Conservation (phyloP, 2,888 invertebrate species). For the Latheticus oryzae region DNA sequence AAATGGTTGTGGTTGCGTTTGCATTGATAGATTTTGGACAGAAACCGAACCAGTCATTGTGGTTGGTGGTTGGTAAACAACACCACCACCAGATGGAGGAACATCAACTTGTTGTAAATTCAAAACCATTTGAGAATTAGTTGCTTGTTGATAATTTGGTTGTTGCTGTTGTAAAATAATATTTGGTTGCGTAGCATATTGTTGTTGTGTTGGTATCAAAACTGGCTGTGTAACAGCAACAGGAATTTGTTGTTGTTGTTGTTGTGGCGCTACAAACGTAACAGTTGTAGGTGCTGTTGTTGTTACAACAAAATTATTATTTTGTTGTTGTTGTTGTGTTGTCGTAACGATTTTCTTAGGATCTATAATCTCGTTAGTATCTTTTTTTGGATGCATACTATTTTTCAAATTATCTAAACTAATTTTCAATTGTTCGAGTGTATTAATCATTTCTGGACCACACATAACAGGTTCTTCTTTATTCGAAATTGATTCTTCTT, state of each 20-base stretch:
- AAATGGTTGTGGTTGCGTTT: slow-evolving; percentile 43
- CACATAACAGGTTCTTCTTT: slow-evolving; percentile 62
- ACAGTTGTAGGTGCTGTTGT: slow-evolving; percentile 38
- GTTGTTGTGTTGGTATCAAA: slow-evolving; percentile 38
- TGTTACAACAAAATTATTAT: no score
- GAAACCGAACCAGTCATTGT: slow-evolving; percentile 53
- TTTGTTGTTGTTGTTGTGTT: slow-evolving; percentile 2
- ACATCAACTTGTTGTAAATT: slow-evolving; percentile 26
- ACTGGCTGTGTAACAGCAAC: slow-evolving; percentile 1
- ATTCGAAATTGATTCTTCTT: slow-evolving; percentile 52
- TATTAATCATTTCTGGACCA: slow-evolving; percentile 68
- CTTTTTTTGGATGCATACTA: slow-evolving; percentile 63
- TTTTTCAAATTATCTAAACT: slow-evolving; percentile 70
- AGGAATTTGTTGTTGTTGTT: slow-evolving; percentile 32
- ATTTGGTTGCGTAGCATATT: no score
- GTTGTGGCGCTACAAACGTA: slow-evolving; percentile 38
- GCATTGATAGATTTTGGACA: slow-evolving; percentile 52
- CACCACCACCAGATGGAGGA: slow-evolving; percentile 28
- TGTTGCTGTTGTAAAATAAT: slow-evolving; percentile 42
- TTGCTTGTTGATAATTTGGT: slow-evolving; percentile 37
- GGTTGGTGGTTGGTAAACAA: slow-evolving; percentile 38
- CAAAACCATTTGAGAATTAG: slow-evolving; percentile 25
- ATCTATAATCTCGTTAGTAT: slow-evolving; percentile 46
- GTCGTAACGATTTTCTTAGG: slow-evolving; percentile 40
- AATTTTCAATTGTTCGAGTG: slow-evolving; percentile 70